Evolutionary conservation across 2,797 vertebrate genomes (phyloP).

Genomic region (Coreius guichenoti): DNA sequence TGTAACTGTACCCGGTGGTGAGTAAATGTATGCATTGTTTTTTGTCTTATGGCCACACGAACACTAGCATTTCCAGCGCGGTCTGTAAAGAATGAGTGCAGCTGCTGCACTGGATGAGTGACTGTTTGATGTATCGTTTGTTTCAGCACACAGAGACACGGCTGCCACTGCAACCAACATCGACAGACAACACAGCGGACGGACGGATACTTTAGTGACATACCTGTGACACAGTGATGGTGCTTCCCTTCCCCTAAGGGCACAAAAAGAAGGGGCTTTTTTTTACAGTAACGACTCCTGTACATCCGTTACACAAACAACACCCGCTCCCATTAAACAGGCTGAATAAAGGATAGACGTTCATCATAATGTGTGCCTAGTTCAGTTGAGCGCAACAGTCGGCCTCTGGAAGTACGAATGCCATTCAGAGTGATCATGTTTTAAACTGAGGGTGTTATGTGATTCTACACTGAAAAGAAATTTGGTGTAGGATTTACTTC

Average conservation of each 20-base stretch:
- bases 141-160: conserved; percentile 17
- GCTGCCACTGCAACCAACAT: conserved; percentile 20
- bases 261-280: conserved; percentile 66
- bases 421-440: background rate
- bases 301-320: conserved; percentile 44
- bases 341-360: conserved; percentile 1
- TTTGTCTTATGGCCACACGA: background rate
- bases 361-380: background rate
- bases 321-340: conserved; percentile 24
- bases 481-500: background rate
- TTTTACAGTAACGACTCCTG: conserved; percentile 48
- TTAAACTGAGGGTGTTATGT: background rate
- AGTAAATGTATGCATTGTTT: conserved; percentile 2
- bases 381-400: conserved; percentile 1
- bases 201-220: conserved; percentile 58
- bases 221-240: conserved; percentile 72
- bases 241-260: conserved; percentile 66
- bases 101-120: background rate
- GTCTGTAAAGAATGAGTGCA: background rate
- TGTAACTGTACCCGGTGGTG: background rate
- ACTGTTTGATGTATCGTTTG: background rate
- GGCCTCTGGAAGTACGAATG: background rate
- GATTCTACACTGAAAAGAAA: background rate
- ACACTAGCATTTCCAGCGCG: background rate
- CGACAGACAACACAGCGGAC: conserved; percentile 50